A percentile compares a stretch with the other conserved stretches of the same genome.
Conservation (phyloP, 2,113 vertebrate species). For the Phyllopteryx taeniolatus region DNA sequence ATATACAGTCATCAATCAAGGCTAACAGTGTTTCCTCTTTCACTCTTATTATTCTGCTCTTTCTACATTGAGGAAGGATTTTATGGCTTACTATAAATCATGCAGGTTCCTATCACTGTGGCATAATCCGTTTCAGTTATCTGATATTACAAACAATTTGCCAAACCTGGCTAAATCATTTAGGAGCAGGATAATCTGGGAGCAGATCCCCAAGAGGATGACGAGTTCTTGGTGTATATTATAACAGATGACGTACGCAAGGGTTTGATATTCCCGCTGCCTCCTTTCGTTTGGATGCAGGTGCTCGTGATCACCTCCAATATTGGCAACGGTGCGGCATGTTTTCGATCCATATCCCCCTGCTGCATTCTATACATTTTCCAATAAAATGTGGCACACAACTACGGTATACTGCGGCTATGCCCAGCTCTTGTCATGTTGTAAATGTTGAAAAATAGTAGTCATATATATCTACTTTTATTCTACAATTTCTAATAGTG, state of each 20-base stretch:
- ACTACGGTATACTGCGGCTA: background rate
- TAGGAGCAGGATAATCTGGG: conserved; percentile 35
- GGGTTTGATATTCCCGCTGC: conserved; percentile 11
- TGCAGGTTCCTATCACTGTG: conserved; percentile 20
- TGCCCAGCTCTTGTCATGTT: background rate
- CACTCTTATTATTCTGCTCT: conserved; percentile 33
- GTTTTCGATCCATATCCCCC: background rate
- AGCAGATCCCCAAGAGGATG: conserved; percentile 24
- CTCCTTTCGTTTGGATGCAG: conserved; percentile 20
- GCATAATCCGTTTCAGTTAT: conserved; percentile 59
- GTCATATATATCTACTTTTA: background rate
- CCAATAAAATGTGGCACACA: background rate
- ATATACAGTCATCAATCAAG: conserved; percentile 31
- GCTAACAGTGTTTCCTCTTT: conserved; percentile 16
- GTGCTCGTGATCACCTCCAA: background rate
- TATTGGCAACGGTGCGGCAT: background rate
- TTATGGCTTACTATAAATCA: conserved; percentile 50
- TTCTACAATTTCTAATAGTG: background rate
- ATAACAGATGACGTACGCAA: conserved; percentile 15
- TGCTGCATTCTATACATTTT: background rate
- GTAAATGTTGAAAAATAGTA: background rate
- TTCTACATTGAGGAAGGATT: conserved; percentile 36
- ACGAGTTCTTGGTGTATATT: conserved; percentile 27
- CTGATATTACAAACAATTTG: conserved; percentile 52
- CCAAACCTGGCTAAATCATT: conserved; percentile 50